Percentiles rank a stretch among this genome's conserved stretches.
These are phyloP conservation scores for Formica exsecta DNA, from an alignment of 1,140 invertebrate species.

Conservation along the genomic window DNA sequence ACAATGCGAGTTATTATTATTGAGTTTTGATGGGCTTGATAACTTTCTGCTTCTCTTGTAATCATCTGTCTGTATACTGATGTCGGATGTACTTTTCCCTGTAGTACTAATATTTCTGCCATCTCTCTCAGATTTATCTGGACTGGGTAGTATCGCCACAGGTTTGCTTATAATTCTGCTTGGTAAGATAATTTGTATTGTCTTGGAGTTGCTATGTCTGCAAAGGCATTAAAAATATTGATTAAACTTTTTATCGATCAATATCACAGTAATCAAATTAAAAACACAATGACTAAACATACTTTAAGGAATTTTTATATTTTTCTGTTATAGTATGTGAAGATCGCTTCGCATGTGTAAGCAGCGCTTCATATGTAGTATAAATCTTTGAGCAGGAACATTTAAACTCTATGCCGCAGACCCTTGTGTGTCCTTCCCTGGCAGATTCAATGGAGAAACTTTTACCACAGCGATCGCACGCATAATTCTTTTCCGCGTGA, in stretches of 20 bases:
- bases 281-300: constrained; percentile 47
- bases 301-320: constrained; percentile 80
- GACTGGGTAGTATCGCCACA: constrained; percentile 76
- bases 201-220: constrained; percentile 67
- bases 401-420: constrained; percentile 86
- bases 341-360: constrained; percentile 88
- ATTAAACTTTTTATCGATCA: neutral
- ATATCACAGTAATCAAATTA: too few relatives aligned
- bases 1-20: constrained; percentile 69
- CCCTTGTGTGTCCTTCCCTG: constrained; percentile 84
- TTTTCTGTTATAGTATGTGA: constrained; percentile 84
- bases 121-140: constrained; percentile 40
- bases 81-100: constrained; percentile 77
- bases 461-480: constrained; percentile 87
- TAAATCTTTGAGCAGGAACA: constrained; percentile 87
- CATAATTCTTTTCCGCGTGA: constrained; percentile 87
- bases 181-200: constrained; percentile 37
- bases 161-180: constrained; percentile 62
- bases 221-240: constrained; percentile 15
- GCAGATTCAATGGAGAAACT: constrained; percentile 87
- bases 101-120: neutral
- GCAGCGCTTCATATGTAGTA: constrained; percentile 87
- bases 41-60: constrained; percentile 75
- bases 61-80: constrained; percentile 84
- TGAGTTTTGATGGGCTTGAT: constrained; percentile 71